These are phyloP conservation scores for Drosophila mimica DNA, from an alignment of 2,888 invertebrate species.

Conservation along the genomic window DNA sequence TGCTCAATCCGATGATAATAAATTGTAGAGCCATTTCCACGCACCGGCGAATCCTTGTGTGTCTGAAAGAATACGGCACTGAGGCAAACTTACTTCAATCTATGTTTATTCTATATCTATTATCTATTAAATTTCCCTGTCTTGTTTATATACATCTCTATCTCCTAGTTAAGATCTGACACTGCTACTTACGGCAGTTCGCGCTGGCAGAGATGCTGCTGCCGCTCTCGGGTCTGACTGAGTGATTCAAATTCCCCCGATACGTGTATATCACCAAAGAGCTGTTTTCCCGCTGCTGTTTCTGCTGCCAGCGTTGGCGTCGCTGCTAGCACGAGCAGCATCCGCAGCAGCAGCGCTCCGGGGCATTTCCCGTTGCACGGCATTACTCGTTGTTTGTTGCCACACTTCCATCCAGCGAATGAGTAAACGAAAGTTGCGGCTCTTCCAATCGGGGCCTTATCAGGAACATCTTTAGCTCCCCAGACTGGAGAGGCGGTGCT, in stretches of 20 bases:
- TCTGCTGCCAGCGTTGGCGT: conserved; percentile 3
- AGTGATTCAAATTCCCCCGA: conserved; percentile 57
- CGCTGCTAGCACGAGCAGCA: conserved; percentile 17
- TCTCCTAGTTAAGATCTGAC: neutral
- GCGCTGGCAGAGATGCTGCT: conserved; percentile 67
- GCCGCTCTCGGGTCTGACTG: conserved; percentile 55
- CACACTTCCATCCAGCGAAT: conserved; percentile 28
- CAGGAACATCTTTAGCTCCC: conserved; percentile 11
- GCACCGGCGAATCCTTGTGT: conserved; percentile 54
- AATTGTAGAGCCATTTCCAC: conserved; percentile 85
- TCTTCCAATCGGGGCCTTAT: conserved; percentile 25
- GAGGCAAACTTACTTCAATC: neutral
- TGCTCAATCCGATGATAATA: conserved; percentile 87
- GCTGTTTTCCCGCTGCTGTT: conserved; percentile 30
- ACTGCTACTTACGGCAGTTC: conserved; percentile 81
- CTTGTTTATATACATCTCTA: neutral
- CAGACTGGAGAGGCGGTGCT: neutral
- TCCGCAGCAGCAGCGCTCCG: neutral
- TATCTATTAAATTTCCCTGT: neutral
- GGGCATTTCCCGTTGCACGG: conserved; percentile 10
- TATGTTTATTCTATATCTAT: neutral
- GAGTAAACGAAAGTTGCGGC: conserved; percentile 12
- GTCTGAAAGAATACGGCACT: conserved; percentile 82
- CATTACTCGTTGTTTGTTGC: conserved; percentile 33
- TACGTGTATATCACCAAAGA: conserved; percentile 57